A percentile compares a stretch with the other conserved stretches of the same genome.
These are phyloP conservation scores for Drosophila neotestacea DNA, from an alignment of 2,888 invertebrate genomes.

Conservation along the genomic window DNA sequence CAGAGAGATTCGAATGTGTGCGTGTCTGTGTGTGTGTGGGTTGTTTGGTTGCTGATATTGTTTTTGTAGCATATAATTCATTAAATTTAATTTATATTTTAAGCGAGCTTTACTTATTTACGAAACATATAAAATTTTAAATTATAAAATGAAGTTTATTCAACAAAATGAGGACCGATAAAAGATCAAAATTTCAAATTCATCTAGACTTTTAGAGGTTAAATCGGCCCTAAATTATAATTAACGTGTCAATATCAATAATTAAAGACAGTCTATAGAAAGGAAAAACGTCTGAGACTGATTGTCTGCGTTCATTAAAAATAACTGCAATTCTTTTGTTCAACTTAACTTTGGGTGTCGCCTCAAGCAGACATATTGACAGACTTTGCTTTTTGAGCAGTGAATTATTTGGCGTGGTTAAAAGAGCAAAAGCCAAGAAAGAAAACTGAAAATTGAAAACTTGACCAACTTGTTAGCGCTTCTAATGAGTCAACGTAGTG, in stretches of 20 bases:
- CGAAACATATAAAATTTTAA: conserved; percentile 1
- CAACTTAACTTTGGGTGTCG: neutral
- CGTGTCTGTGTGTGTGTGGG: neutral
- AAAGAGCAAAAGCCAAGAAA: neutral
- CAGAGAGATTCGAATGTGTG: conserved; percentile 5
- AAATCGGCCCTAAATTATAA: neutral
- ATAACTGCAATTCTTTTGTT: neutral
- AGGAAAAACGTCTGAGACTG: neutral
- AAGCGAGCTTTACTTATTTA: conserved; percentile 11
- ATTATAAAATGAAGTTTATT: neutral
- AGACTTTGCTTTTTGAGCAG: conserved; percentile 4
- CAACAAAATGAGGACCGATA: too few relatives aligned
- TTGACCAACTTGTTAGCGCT: conserved; percentile 58
- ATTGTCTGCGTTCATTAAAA: conserved; percentile 33
- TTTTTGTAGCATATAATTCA: conserved; percentile 35
- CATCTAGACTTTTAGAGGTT: too few relatives aligned
- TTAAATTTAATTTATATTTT: conserved; percentile 41
- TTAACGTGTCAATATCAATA: conserved; percentile 10
- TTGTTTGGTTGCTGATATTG: conserved; percentile 1
- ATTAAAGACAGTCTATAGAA: neutral
- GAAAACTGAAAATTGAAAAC: conserved; percentile 15
- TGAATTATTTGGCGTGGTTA: conserved; percentile 8
- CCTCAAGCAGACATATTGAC: neutral
- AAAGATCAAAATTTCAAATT: too few relatives aligned
- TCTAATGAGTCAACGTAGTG: conserved; percentile 47